phyloP scores from a whole-genome alignment of 2,113 vertebrate genomes.

The Petaurus breviceps region DNA sequence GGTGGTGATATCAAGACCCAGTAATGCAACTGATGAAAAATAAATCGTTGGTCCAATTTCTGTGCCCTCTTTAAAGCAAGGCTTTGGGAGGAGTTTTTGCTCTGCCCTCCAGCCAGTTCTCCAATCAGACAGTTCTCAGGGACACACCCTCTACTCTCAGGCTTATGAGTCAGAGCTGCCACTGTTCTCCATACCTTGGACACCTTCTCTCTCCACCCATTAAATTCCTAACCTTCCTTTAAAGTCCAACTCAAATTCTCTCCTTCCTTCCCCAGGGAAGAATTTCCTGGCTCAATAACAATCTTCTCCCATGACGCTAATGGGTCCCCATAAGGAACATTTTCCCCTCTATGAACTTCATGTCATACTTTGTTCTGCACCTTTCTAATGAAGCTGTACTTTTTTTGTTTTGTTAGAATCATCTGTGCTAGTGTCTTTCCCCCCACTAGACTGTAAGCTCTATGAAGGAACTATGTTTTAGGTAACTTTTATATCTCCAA shows the following conservation, averaged over 20 bases:
- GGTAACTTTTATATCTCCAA: neutral
- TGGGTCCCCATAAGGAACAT: neutral
- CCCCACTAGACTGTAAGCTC: neutral
- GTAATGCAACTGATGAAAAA: neutral
- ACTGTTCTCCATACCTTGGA: neutral
- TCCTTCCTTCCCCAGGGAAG: neutral
- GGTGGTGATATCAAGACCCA: neutral
- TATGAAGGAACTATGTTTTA: neutral
- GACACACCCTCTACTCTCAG: neutral
- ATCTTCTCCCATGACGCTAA: neutral
- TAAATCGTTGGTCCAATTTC: neutral
- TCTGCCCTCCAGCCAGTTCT: neutral
- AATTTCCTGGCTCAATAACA: neutral
- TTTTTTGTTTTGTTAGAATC: neutral
- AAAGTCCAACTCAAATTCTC: neutral
- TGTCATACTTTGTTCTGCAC: neutral
- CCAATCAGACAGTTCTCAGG: neutral
- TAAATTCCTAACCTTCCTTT: neutral
- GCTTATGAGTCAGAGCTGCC: neutral
- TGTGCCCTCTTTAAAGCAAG: neutral
- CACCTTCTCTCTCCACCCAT: neutral
- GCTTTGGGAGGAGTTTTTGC: neutral
- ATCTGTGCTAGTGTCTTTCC: neutral
- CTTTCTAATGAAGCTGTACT: neutral
- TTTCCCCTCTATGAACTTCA: neutral